A percentile compares a stretch with the other conserved stretches of the same genome.
Evolutionary conservation across 2,113 vertebrate genomes (phyloP).

Genomic region (Smithornis capensis): DNA sequence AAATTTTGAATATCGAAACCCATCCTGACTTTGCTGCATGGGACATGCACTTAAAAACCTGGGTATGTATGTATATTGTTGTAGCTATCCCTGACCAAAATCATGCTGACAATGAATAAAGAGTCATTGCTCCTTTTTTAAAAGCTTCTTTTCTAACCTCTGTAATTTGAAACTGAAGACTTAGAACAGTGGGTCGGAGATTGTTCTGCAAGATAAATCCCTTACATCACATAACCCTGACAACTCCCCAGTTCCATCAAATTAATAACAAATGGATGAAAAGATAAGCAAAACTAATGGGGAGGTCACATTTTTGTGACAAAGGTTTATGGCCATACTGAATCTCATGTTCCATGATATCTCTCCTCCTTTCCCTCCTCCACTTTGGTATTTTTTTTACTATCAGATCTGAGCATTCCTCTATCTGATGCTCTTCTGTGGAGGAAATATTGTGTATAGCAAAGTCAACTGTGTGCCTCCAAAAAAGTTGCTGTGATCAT

Average conservation of each 20-base stretch:
- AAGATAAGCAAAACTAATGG: conserved; percentile 76
- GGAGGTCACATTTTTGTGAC: conserved; percentile 77
- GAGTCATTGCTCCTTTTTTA: neutral
- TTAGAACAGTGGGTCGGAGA: conserved; percentile 78
- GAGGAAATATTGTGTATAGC: neutral
- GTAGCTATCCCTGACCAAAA: neutral
- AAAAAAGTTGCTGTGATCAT: too few relatives aligned
- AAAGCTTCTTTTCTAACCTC: conserved; percentile 32
- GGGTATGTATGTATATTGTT: neutral
- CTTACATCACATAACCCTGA: conserved; percentile 75
- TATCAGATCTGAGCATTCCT: conserved; percentile 69
- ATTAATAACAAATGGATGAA: conserved; percentile 80
- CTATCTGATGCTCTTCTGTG: conserved; percentile 6
- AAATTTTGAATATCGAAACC: conserved; percentile 60
- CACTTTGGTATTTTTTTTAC: neutral
- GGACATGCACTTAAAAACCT: conserved; percentile 50
- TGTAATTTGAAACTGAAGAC: conserved; percentile 70
- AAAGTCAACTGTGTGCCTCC: neutral
- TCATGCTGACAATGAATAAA: neutral
- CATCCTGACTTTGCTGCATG: conserved; percentile 64
- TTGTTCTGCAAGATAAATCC: conserved; percentile 79
- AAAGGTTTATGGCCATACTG: conserved; percentile 72
- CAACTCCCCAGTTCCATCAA: conserved; percentile 76
- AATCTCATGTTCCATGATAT: conserved; percentile 69
- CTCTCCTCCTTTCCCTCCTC: conserved; percentile 40